Evolutionary conservation across 2,113 vertebrate genomes (phyloP).

Genomic region (Guaruba guarouba): DNA sequence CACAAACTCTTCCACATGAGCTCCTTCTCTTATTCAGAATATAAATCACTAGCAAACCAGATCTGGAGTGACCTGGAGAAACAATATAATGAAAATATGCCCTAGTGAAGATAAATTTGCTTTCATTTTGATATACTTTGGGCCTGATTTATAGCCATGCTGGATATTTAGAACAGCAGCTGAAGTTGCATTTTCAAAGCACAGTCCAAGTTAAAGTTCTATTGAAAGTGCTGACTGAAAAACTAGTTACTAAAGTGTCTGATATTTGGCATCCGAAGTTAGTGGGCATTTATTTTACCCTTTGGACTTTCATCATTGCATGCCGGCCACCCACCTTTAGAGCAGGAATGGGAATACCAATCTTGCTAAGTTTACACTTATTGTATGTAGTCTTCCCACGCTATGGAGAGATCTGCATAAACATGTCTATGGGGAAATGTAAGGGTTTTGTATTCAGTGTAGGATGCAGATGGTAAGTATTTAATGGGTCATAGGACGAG

Average conservation of each 20-base stretch:
- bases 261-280: background rate
- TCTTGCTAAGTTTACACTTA: background rate
- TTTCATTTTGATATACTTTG: background rate
- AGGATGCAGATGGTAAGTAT: background rate
- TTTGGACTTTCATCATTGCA: background rate
- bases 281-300: background rate
- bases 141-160: background rate
- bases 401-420: background rate
- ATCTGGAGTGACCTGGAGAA: background rate
- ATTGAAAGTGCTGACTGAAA: background rate
- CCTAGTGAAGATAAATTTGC: background rate
- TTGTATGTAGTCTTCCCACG: background rate
- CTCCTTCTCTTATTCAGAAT: background rate
- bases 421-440: background rate
- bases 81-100: background rate
- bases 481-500: slow-evolving; percentile 2
- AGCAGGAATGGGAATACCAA: background rate
- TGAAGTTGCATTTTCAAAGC: background rate
- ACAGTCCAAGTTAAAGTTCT: background rate
- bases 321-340: background rate
- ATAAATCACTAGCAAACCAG: background rate
- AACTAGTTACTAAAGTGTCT: background rate
- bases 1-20: background rate
- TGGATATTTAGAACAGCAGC: background rate
- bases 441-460: background rate